Evolutionary conservation across 2,797 vertebrate species (phyloP).

Genomic region (Falco novaeseelandiae): DNA sequence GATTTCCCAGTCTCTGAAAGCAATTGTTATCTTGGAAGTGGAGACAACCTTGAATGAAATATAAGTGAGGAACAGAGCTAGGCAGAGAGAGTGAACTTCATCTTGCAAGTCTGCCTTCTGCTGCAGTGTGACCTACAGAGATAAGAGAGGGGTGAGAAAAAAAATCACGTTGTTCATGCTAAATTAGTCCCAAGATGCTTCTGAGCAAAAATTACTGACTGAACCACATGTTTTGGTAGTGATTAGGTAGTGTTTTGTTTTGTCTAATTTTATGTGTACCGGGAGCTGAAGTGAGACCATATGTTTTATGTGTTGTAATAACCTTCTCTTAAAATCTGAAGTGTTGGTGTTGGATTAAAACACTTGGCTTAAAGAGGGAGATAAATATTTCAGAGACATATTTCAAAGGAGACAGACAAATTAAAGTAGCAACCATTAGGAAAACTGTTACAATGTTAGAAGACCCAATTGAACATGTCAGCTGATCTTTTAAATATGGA

Average conservation of each 20-base stretch:
- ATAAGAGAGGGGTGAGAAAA: conserved; percentile 10
- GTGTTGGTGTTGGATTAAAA: neutral
- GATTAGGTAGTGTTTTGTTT: conserved; percentile 15
- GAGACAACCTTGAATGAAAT: conserved; percentile 53
- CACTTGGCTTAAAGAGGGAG: neutral
- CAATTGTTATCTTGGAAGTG: conserved; percentile 21
- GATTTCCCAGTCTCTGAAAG: conserved; percentile 54
- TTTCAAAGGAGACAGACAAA: conserved; percentile 30
- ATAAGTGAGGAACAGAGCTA: neutral
- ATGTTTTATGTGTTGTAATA: conserved; percentile 51
- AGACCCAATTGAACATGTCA: neutral
- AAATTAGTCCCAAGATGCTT: conserved; percentile 52
- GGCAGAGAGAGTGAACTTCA: neutral
- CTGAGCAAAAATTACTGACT: conserved; percentile 53
- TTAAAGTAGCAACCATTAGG: conserved; percentile 13
- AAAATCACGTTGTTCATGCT: conserved; percentile 7
- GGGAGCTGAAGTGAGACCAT: conserved; percentile 2
- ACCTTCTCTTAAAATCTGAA: conserved; percentile 11
- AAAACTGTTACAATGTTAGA: neutral
- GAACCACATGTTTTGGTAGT: conserved; percentile 35
- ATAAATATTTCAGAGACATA: conserved; percentile 37
- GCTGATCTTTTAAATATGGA: neutral
- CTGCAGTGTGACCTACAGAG: neutral
- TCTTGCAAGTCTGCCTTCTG: neutral
- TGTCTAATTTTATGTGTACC: conserved; percentile 16